Evolutionary conservation across 1,140 invertebrate species (phyloP), one percentile per base, ranked within the genome.

Genomic region (Oryctes rhinoceros): DNA sequence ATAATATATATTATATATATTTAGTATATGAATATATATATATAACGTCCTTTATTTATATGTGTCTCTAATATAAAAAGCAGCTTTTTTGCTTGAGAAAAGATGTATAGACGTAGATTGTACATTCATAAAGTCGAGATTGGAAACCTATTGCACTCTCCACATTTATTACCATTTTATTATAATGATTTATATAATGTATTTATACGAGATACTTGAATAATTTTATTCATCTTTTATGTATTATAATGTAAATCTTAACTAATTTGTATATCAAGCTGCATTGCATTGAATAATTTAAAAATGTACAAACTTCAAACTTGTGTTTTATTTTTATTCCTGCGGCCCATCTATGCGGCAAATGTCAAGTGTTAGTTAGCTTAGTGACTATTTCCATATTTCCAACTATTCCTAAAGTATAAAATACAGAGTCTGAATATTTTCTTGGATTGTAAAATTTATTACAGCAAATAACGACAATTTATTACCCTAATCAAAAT

Each of bases 171-270:
- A 79, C 71, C 71, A 74, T 59, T 74, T 47, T 47, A 49, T 76
- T 48, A 76, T 76, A 48, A 44, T 76, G 18, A 76, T 47, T 47
- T 76, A 59, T 59, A 48, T 47, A 49, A 76, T 47, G 75, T 65
- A 76, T 80, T 76, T 80, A 80, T 80, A 76, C 49, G 47, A 53
- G 39, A 47, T 47, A 76, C 39, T 78, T 78, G 39, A 48, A 20
- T 37, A 37, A 78, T 35, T 49, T 53, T 78, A 78, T 53, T 78
- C 49, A 59, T 78, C 24, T 78, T 78, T 78, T 78, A 78, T 80
- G 80, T 80, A 80, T 71, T 80, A 80, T 80, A 80, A 77, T 80
- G 80, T 80, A 80, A 80, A 80, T 77, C 44, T 78, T 78, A 80
- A 53, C 76, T 80, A 80, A 80, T 80, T 80, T 80, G 47, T 80